Evolutionary conservation across 2,113 vertebrate genomes (phyloP), one percentile per base, ranked within the genome.

Genomic region (Chinchilla lanigera): DNA sequence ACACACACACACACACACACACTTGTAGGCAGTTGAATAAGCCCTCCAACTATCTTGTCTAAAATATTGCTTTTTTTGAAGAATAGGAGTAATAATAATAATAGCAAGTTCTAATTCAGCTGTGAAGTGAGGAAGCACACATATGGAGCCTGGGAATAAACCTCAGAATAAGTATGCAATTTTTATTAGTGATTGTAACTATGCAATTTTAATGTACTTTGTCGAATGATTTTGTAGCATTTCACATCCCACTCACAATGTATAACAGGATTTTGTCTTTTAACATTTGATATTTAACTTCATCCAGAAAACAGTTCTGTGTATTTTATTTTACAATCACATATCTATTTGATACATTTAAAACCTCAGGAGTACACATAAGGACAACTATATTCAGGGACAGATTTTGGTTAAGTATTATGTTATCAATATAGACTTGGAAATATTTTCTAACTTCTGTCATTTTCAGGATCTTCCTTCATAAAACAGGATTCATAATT

Each of bases 21-120:
- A 47, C 28, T 78, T 86, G 85, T 7, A 95, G 26, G 33, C 65
- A 78, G 44, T 33, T 91, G 38, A 86, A 92, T 80, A 93, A 95
- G 44, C 2, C 7, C 35, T 84, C 24, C 56, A 85, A 82, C 3
- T 6, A 67, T 85, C 50, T 83, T 73, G 86, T 88, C 0, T 56
- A 77, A 96, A 73, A 47, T 58, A 44, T 80, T 81, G 67, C 67
- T 82, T 24, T 44, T 90, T 83, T 47, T 80, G 8, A 5, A 86
- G 91, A 93, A 85, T 19, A 81, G 3, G 9, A 67, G 17, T 67
- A 86, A 69, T 52, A 82, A 61, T 58, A 86, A 75, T 71, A 82
- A 85, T 56, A 67, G 2, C 22, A 54, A 26, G 10, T 77, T 41
- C n/a, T 47, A 86, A 86, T 22, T 0, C 54, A 26, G 1, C 44